Evolutionary conservation across 2,888 invertebrate genomes (phyloP).

Genomic region (Drosophila ustulata): DNA sequence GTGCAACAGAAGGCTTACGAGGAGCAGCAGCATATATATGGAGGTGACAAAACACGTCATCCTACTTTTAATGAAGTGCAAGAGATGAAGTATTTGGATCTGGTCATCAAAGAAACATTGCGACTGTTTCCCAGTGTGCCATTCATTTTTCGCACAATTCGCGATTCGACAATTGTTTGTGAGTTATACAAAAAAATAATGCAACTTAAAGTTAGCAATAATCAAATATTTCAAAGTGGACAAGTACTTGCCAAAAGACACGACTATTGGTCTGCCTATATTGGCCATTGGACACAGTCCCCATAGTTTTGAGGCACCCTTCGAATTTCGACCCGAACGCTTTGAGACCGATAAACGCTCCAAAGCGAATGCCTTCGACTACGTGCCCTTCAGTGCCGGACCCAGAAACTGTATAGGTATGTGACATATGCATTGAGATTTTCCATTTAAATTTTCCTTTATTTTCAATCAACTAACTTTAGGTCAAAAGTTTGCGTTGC

Average conservation of each 20-base stretch:
- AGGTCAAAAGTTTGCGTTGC: constrained; percentile 86
- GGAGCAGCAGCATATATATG: constrained; percentile 85
- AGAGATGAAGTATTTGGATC: constrained; percentile 78
- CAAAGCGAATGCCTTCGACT: constrained; percentile 85
- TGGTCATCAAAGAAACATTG: constrained; percentile 76
- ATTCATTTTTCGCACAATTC: constrained; percentile 66
- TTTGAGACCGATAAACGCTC: constrained; percentile 55
- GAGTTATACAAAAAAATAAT: constrained; percentile 28
- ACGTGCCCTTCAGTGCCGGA: constrained; percentile 88
- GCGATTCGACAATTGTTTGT: constrained; percentile 68
- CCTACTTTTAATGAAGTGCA: constrained; percentile 68
- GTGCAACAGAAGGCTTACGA: constrained; percentile 86
- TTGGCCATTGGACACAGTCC: constrained; percentile 73
- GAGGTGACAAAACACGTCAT: constrained; percentile 76
- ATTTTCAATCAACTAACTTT: background rate
- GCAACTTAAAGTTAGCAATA: background rate
- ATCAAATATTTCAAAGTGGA: constrained; percentile 58
- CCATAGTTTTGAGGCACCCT: constrained; percentile 70
- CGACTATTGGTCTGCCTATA: constrained; percentile 67
- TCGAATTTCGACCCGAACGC: constrained; percentile 85
- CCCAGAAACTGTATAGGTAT: constrained; percentile 86
- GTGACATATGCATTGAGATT: background rate
- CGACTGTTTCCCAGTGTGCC: constrained; percentile 81
- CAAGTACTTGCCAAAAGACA: constrained; percentile 67
- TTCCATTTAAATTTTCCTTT: background rate